Evolutionary conservation across 2,113 vertebrate genomes (phyloP).

Genomic region (Girardinichthys multiradiatus): DNA sequence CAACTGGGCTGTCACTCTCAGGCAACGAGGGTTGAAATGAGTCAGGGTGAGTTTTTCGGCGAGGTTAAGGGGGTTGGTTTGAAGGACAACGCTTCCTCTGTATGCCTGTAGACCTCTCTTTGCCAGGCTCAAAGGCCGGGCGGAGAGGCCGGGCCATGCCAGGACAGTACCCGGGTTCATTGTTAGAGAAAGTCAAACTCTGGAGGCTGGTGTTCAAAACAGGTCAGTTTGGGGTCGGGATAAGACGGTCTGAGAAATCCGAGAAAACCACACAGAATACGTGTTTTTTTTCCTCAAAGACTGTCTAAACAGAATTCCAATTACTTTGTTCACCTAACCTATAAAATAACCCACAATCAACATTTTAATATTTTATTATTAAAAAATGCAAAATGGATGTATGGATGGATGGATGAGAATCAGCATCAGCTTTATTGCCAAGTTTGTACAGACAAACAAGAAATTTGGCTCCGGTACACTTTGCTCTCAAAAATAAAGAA

Average conservation of each 20-base stretch:
- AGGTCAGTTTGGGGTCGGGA: slow-evolving; percentile 88
- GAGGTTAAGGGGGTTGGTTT: slow-evolving; percentile 53
- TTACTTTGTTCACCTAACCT: too few relatives aligned
- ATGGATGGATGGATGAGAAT: too few relatives aligned
- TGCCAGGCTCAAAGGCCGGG: slow-evolving; percentile 38
- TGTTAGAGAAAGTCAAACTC: slow-evolving; percentile 94
- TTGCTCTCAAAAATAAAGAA: too few relatives aligned
- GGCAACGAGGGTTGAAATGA: slow-evolving; percentile 73
- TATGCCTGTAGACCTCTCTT: slow-evolving; percentile 63
- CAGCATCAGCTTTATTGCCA: too few relatives aligned
- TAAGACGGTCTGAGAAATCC: slow-evolving; percentile 78
- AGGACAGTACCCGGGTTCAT: slow-evolving; percentile 81
- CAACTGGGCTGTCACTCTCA: slow-evolving; percentile 89
- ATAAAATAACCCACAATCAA: too few relatives aligned
- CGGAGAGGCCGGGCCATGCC: slow-evolving; percentile 38
- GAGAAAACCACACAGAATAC: slow-evolving; percentile 51
- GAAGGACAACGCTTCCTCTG: slow-evolving; percentile 81
- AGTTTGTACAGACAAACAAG: too few relatives aligned
- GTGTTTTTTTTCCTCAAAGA: background rate
- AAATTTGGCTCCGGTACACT: too few relatives aligned
- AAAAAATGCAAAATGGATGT: too few relatives aligned
- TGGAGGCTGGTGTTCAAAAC: slow-evolving; percentile 89
- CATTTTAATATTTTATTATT: too few relatives aligned
- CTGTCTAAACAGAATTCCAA: background rate
- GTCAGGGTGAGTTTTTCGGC: slow-evolving; percentile 67